Evolutionary conservation across 2,113 vertebrate genomes (phyloP), one percentile per base, ranked within the genome.

Genomic region (Anseranas semipalmata): DNA sequence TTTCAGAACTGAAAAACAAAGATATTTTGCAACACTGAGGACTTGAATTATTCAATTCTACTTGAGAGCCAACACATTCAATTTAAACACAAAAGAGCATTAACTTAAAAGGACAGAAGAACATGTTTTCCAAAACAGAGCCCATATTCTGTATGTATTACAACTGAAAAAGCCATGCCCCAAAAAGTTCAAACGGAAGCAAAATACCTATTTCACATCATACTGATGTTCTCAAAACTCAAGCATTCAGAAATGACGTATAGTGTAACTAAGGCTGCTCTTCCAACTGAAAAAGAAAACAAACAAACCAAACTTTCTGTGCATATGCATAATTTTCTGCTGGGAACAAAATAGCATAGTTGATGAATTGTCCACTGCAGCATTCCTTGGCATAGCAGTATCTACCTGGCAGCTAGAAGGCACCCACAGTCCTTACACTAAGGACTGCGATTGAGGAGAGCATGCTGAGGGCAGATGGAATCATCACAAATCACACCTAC

Each of bases 1-100:
- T 97, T 97, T 98, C 98, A 96, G 95, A 95, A 96, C 98, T 98
- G 98, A 93, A 98, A 98, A 96, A 98, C 48, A 98, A 97, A 97
- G 94, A 93, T 59, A 84, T 72, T 91, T 83, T 79, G 53, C 32
- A 74, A 92, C 1, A 6, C 45, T 81, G 20, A 95, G 92, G 48
- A 76, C 33, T 68, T 58, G 33, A 25, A 68, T 93, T 93, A 93
- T 43, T 94, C 33, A 87, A 63, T 35, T 55, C 15, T 53, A 88
- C 55, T 55, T 17, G 22, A 92, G 22, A 90, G 48, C 6, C 33
- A 83, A 75, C 32, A 28, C 4, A 25, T 53, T 88, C 60, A 72
- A 58, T 50, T 95, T n/a, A 77, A 93, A 87, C 19, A 68, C 52
- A 77, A 50, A 33, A 55, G 1, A 88, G 8, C 25, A 63, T 21